These are phyloP conservation scores for Eurytoma californica DNA, from an alignment of 2,888 invertebrate genomes.

Conservation along the genomic window DNA sequence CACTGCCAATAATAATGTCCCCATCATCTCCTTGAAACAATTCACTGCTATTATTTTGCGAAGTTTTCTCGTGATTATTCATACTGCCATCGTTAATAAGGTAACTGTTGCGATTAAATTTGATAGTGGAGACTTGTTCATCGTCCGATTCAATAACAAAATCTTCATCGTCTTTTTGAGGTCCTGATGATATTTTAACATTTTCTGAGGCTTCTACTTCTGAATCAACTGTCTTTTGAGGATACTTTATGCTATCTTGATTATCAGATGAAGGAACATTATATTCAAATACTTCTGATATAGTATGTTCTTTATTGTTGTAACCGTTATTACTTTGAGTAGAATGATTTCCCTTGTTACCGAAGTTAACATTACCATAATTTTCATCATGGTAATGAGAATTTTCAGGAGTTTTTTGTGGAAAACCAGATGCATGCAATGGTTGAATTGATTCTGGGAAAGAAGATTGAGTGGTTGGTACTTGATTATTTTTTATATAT, in stretches of 20 bases:
- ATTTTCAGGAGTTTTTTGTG: constrained; percentile 7
- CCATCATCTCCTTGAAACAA: constrained; percentile 54
- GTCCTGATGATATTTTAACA: constrained; percentile 57
- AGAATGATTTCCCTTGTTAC: constrained; percentile 10
- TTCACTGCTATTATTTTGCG: background rate
- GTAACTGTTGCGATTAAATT: constrained; percentile 20
- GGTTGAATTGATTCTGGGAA: constrained; percentile 33
- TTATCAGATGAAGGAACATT: constrained; percentile 24
- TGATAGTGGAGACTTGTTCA: constrained; percentile 17
- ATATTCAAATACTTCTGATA: constrained; percentile 2
- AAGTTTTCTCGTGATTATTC: background rate
- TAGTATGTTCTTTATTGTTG: constrained; percentile 4
- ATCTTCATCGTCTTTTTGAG: constrained; percentile 19
- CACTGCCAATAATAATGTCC: constrained; percentile 56
- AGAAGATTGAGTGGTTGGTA: constrained; percentile 8
- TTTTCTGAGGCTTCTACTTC: constrained; percentile 65
- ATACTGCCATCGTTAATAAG: background rate
- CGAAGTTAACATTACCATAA: constrained; percentile 16
- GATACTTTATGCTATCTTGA: background rate
- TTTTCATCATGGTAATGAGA: constrained; percentile 26
- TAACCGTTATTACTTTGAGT: constrained; percentile 24
- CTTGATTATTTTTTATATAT: constrained; percentile 36
- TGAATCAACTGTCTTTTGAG: constrained; percentile 56
- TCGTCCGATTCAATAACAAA: constrained; percentile 20
- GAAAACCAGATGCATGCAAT: background rate